Percentiles rank a stretch among this genome's conserved stretches.
These are phyloP conservation scores for Oryzias melastigma DNA, from an alignment of 2,113 vertebrate species.

Conservation along the genomic window DNA sequence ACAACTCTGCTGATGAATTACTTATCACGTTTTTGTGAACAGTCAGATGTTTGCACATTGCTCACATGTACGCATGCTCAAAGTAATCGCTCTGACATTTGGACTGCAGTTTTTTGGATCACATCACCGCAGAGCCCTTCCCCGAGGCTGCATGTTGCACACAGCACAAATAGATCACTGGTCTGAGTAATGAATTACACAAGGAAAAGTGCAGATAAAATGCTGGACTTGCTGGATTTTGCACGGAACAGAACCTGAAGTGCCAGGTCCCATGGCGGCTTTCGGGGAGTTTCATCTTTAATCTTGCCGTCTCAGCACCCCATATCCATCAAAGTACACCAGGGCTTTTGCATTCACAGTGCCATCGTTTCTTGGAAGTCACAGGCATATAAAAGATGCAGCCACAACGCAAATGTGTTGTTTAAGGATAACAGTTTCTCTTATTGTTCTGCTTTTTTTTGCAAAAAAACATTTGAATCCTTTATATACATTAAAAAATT, in stretches of 20 bases:
- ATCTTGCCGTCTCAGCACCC: slow-evolving; percentile 50
- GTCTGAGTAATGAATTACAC: slow-evolving; percentile 43
- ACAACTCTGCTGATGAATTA: not conserved
- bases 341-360: slow-evolving; percentile 6
- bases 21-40: not conserved
- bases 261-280: slow-evolving; percentile 41
- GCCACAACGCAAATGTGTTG: too few relatives aligned
- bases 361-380: not conserved
- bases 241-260: slow-evolving; percentile 44
- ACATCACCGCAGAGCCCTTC: slow-evolving; percentile 15
- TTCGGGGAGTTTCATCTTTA: slow-evolving; percentile 36
- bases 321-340: slow-evolving; percentile 23
- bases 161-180: slow-evolving; percentile 26
- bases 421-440: too few relatives aligned
- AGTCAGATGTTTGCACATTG: not conserved
- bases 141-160: slow-evolving; percentile 32
- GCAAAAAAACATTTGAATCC: too few relatives aligned
- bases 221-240: slow-evolving; percentile 55
- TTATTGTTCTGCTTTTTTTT: too few relatives aligned
- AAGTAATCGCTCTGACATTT: slow-evolving; percentile 22
- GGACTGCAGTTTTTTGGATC: slow-evolving; percentile 11
- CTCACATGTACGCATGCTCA: not conserved
- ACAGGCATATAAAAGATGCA: not conserved
- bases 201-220: slow-evolving; percentile 42
- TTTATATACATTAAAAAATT: not conserved